Conservation (phyloP, 2,888 invertebrate species). For the Calephelis perditalis region DNA sequence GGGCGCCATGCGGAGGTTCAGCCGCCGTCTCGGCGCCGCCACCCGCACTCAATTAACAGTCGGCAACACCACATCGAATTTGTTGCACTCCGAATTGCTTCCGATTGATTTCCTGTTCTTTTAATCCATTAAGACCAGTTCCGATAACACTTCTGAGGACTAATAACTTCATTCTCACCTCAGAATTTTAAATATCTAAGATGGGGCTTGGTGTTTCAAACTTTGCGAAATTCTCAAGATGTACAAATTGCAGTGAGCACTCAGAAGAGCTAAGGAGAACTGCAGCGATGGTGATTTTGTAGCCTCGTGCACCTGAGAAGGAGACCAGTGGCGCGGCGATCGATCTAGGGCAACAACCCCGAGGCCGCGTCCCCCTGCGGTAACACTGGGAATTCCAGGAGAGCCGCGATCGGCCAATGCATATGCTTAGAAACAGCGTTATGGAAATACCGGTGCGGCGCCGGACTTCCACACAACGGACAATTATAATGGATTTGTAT, state of each 20-base stretch:
- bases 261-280: constrained; percentile 30
- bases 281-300: constrained; percentile 52
- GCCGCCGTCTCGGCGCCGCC: constrained; percentile 77
- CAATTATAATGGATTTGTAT: constrained; percentile 32
- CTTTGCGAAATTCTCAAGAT: not conserved
- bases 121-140: constrained; percentile 42
- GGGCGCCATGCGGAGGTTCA: constrained; percentile 75
- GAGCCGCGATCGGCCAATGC: constrained; percentile 44
- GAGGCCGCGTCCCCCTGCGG: constrained; percentile 56
- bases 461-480: constrained; percentile 46
- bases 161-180: constrained; percentile 13
- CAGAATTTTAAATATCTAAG: not conserved
- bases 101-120: constrained; percentile 70
- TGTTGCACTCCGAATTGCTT: constrained; percentile 71
- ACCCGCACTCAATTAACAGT: constrained; percentile 77
- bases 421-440: constrained; percentile 38
- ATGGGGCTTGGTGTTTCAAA: not conserved
- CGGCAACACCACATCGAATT: constrained; percentile 70
- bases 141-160: constrained; percentile 33
- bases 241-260: constrained; percentile 7
- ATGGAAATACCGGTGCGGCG: constrained; percentile 54
- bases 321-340: constrained; percentile 54
- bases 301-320: constrained; percentile 64
- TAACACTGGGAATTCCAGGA: constrained; percentile 73
- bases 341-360: constrained; percentile 74